Evolutionary conservation across 2,797 vertebrate genomes (phyloP), one percentile per base, ranked within the genome.

Genomic region (Hippocampus kuda): DNA sequence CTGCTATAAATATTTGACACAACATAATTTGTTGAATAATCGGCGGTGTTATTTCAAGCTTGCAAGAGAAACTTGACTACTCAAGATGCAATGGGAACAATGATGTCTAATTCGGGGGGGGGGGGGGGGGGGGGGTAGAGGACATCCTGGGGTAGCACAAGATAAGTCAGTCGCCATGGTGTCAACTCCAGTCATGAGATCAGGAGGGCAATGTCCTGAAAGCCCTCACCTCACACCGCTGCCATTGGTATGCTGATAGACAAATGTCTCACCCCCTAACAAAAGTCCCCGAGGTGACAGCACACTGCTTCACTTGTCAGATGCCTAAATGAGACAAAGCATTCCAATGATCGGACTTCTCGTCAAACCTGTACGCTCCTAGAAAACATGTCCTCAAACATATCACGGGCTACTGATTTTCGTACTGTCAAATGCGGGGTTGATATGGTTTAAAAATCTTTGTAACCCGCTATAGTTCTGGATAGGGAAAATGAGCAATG

Each of bases 261-360:
- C 73, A 75, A 67, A 80, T 74, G 78, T 79, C 34, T 38, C 49
- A 75, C 54, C 74, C 30, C 57, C 53, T 34, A 44, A 73, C 84
- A 72, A 82, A 75, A 78, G 73, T 74, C 26, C 70, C 59, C 13
- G 15, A 75, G 63, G 44, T 71, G 68, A 75, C 59, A 68, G 73
- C 56, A 34, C 27, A 53, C 65, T 65, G 65, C 71, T 68, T 83
- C 66, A 70, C 71, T 68, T 30, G 60, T 4, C n/a, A 71, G 48
- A 70, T 27, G 41, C 69, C 73, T 62, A 12, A 20, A 26, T 51
- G 62, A 49, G 69, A 84, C 76, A 80, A 84, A 83, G 78, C 80
- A 84, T 86, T 86, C 83, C 81, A 72, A 54, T 67, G 68, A 84
- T 20, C 49, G 61, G 68, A 73, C 70, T 63, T 79, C 82, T 84